Base-by-base conservation (phyloP, 1,140 invertebrate species). In the Heliconius hewitsoni region DNA sequence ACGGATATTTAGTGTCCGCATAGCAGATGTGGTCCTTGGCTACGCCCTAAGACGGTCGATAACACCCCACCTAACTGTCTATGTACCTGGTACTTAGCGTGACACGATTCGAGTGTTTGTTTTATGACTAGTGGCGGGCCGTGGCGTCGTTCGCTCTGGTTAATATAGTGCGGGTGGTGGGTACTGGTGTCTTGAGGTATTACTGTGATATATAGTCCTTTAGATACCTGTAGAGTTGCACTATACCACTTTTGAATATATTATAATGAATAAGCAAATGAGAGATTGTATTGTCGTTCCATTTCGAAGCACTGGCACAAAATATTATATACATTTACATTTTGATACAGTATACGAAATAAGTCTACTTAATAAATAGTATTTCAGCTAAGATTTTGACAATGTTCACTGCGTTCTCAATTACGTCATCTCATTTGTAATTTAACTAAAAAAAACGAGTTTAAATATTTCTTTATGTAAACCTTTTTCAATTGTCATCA, bases 31-130 rank as follows among this genome's bases (percentile, higher is more conserved):
- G 89, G 90, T 93, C 89, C 92, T 93, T 93, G 89, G 90, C 87
- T 90, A 89, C 88, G 89, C 90, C 91, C 90, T 87, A 93, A 94
- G 92, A 94, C 91, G 92, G 92, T 94, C 92, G 91, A 94, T 94
- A 94, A 87, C 91, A 90, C 91, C 91, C 89, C 91, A 90, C 89
- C 91, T 91, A 87, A 84, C 85, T 90, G 85, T 82, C 83, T 91
- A 91, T 93, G 85, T 87, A 90, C 90, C 90, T 91, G 89, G 90
- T 92, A 89, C 87, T 86, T 89, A 85, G 79, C 82, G 85, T 82
- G 85, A 83, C 81, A 80, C 76, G 73, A 78, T 81, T 81, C 70
- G 71, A 76, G 76, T 77, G 76, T 77, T 72, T 77, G 70, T 77
- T 77, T 71, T 72, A 72, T 72, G 71, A 72, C 71, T 72, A 72